These are phyloP conservation scores for Amiota minor DNA, from an alignment of 2,888 invertebrate species.

Conservation along the genomic window DNA sequence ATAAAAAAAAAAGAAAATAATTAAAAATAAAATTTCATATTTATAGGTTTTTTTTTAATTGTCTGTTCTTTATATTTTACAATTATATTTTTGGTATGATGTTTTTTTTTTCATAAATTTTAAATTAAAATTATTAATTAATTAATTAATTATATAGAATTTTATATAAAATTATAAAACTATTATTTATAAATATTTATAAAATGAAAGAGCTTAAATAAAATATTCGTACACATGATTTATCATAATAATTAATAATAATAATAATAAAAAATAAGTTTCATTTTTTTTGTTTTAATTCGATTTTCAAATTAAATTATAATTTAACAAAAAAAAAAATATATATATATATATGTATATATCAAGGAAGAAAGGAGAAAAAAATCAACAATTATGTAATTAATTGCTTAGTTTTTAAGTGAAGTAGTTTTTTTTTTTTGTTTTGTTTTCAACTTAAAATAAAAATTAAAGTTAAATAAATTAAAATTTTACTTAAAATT, in stretches of 20 bases:
- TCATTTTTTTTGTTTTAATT: neutral
- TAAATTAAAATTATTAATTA: conserved; percentile 4
- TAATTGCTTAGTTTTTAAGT: conserved; percentile 35
- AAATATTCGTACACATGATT: conserved; percentile 7
- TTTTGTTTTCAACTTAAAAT: conserved; percentile 1
- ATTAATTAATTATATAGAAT: conserved; percentile 14
- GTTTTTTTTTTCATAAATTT: conserved; percentile 15
- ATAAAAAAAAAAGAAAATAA: conserved; percentile 8
- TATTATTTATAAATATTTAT: conserved; percentile 5
- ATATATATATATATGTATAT: no score
- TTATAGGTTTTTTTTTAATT: conserved; percentile 25
- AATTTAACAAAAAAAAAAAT: conserved; percentile 7
- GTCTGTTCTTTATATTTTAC: conserved; percentile 33
- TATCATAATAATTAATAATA: neutral
- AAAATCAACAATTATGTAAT: conserved; percentile 30
- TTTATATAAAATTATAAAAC: conserved; percentile 11
- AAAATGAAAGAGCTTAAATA: conserved; percentile 16
- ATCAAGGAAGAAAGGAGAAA: conserved; percentile 25
- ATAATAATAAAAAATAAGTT: conserved; percentile 22
- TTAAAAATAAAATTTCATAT: conserved; percentile 37
- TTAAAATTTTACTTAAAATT: conserved; percentile 11
- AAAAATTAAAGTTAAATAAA: conserved; percentile 14
- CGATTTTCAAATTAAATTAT: neutral
- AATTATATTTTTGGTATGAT: conserved; percentile 27
- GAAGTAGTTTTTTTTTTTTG: conserved; percentile 19